These are phyloP conservation scores for Stenoptilia bipunctidactyla DNA, from an alignment of 2,888 invertebrate species.

Conservation along the genomic window DNA sequence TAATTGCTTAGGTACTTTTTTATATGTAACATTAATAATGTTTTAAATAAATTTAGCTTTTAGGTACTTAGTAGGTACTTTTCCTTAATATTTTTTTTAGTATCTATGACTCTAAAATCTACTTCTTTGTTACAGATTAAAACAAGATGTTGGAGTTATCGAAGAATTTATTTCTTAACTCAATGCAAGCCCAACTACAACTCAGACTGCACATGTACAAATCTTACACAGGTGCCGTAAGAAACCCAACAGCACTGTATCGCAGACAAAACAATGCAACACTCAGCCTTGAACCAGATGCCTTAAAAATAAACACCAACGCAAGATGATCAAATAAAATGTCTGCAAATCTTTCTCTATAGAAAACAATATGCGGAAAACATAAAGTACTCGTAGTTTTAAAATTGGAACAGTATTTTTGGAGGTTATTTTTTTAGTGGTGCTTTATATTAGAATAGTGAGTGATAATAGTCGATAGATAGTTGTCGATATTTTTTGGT, in stretches of 20 bases:
- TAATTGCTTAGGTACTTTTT: too few species aligned
- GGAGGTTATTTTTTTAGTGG: slow-evolving; percentile 35
- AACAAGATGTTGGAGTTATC: slow-evolving; percentile 47
- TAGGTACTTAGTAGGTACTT: slow-evolving; percentile 12
- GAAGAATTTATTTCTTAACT: slow-evolving; percentile 20
- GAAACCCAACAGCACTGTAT: neutral
- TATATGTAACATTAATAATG: too few species aligned
- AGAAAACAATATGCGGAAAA: slow-evolving; percentile 27
- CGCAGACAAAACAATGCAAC: slow-evolving; percentile 34
- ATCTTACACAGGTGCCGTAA: neutral
- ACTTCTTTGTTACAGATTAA: slow-evolving; percentile 41
- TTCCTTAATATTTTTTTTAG: slow-evolving; percentile 7
- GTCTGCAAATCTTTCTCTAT: slow-evolving; percentile 28
- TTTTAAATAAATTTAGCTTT: slow-evolving; percentile 28
- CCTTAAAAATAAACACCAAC: slow-evolving; percentile 47
- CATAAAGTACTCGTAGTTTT: slow-evolving; percentile 35
- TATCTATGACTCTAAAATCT: slow-evolving; percentile 6
- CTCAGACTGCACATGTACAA: too few species aligned
- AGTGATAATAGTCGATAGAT: slow-evolving; percentile 30
- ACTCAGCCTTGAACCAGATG: slow-evolving; percentile 40
- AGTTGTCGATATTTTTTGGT: slow-evolving; percentile 34
- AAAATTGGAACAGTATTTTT: slow-evolving; percentile 36
- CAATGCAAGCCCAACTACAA: too few species aligned
- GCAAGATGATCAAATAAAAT: slow-evolving; percentile 38
- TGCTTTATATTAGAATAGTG: slow-evolving; percentile 44